phyloP scores from a whole-genome alignment of 2,797 vertebrate genomes.

The Scarus forsteni region DNA sequence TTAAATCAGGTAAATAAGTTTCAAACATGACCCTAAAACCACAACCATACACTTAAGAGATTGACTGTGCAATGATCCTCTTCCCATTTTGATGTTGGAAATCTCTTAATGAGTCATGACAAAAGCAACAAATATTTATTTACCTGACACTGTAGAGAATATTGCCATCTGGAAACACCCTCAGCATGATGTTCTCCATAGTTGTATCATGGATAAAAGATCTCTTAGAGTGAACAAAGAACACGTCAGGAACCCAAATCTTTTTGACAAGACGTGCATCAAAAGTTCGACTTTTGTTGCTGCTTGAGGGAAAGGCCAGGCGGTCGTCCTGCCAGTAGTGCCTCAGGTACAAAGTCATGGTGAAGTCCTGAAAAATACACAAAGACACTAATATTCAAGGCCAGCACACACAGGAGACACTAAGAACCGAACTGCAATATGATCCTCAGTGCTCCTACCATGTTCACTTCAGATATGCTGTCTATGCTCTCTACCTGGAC shows the following conservation, averaged over 20 bases:
- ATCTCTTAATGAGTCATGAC: neutral
- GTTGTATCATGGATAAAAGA: constrained; percentile 95
- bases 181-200: constrained; percentile 93
- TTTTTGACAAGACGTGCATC: constrained; percentile 92
- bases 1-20: too few relatives aligned
- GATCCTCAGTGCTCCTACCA: constrained; percentile 81
- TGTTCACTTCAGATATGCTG: constrained; percentile 95
- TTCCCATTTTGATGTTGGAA: neutral
- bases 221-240: constrained; percentile 95
- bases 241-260: constrained; percentile 96
- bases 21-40: too few relatives aligned
- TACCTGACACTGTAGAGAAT: constrained; percentile 94
- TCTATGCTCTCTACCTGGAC: constrained; percentile 95
- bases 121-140: constrained; percentile 13
- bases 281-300: constrained; percentile 94
- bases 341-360: constrained; percentile 94
- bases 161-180: constrained; percentile 90
- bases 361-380: constrained; percentile 87
- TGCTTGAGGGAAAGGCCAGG: constrained; percentile 91
- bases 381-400: neutral
- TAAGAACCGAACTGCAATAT: neutral
- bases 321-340: constrained; percentile 97
- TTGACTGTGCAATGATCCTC: too few relatives aligned
- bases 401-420: neutral
- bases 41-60: too few relatives aligned